Evolutionary conservation across 2,113 vertebrate species (phyloP), one percentile per base, ranked within the genome.

Genomic region (Philantomba maxwellii): DNA sequence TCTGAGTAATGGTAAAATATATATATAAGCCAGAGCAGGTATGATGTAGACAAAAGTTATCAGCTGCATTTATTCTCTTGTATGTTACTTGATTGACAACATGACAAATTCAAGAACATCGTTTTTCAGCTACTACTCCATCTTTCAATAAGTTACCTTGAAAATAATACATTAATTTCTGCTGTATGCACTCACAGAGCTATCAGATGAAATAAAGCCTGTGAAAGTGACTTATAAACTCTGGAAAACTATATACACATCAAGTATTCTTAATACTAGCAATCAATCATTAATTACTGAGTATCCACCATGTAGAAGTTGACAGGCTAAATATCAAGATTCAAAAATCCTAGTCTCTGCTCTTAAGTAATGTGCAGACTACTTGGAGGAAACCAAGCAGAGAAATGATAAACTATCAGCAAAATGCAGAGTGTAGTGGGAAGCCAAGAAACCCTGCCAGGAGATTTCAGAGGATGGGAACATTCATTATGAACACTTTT

Each of bases 351-450:
- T 75, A 7, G 11, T 53, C 30, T 77, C 30, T 55, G n/a, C 23
- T 33, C 3, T 82, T 33, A 28, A 64, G 13, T 17, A 80, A 49
- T 33, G 78, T 73, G 2, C 3, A 73, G 64, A 14, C 5, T 4
- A 36, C 33, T 89, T 53, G n/a, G 7, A 26, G 45, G 45, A 86
- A 57, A 53, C 8, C 26, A 36, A 6, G 14, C 11, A 70, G 75
- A 57, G 45, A 80, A 92, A 90, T 60, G 49, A 39, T 21, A 11
- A 39, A 14, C 1, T 36, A 16, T 49, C 49, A 7, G 15, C 16
- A n/a, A 53, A 33, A 17, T 0, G 0, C 26, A 19, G n/a, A 4
- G 4, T n/a, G 4, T 6, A 13, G 2, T 4, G 13, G 47, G 11
- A 16, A 25, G 9, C 73, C 30, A 3, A 16, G 28, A 25, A 5